Percentiles rank a stretch among this genome's conserved stretches.
Evolutionary conservation across 2,113 vertebrate species (phyloP).

Genomic region (Martes martes): DNA sequence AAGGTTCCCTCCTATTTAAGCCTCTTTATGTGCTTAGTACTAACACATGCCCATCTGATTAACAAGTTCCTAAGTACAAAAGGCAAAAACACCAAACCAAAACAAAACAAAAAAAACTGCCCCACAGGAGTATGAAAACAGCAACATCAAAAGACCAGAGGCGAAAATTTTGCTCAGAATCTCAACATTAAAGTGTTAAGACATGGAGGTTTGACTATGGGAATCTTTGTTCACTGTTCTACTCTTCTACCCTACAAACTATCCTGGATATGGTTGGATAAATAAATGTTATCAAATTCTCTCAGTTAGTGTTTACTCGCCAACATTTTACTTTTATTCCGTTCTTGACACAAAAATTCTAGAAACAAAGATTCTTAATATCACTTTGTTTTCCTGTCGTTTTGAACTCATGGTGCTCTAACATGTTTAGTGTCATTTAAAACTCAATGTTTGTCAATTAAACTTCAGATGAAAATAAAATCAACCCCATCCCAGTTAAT

Average conservation of each 20-base stretch:
- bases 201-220: not conserved
- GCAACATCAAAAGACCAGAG: not conserved
- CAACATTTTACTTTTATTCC: not conserved
- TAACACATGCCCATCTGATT: not conserved
- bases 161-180: not conserved
- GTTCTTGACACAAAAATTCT: not conserved
- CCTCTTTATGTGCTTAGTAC: not conserved
- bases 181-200: not conserved
- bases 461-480: slow-evolving; percentile 34
- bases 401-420: not conserved
- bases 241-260: not conserved
- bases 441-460: not conserved
- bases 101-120: too few relatives aligned
- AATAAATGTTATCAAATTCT: not conserved
- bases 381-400: not conserved
- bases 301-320: not conserved
- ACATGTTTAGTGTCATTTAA: not conserved
- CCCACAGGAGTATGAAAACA: not conserved
- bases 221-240: not conserved
- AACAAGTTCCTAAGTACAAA: not conserved
- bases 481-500: not conserved
- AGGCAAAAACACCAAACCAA: not conserved
- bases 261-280: not conserved
- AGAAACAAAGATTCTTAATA: not conserved
- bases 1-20: not conserved